A percentile compares a stretch with the other conserved stretches of the same genome.
phyloP scores from a whole-genome alignment of 2,113 vertebrate species.

The Macroglossus sobrinus region DNA sequence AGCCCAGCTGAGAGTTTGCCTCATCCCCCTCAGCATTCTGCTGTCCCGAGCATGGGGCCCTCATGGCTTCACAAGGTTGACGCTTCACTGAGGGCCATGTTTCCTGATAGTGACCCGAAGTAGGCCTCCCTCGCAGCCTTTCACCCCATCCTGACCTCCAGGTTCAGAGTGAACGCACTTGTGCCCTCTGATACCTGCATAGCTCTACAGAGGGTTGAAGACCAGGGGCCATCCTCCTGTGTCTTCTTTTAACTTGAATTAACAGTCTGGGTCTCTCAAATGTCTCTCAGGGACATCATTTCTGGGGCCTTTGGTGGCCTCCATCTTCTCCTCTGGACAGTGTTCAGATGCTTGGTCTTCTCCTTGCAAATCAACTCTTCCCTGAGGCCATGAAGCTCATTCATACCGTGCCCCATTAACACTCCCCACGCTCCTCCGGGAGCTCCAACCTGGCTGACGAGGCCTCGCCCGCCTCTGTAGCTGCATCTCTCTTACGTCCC shows the following conservation, averaged over 20 bases:
- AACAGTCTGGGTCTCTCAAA: neutral
- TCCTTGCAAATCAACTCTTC: neutral
- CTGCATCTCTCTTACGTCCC: too few relatives aligned
- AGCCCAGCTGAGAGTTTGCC: neutral
- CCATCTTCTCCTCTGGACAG: neutral
- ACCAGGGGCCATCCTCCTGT: neutral
- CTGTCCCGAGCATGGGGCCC: neutral
- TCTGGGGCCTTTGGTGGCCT: neutral
- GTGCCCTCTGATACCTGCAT: neutral
- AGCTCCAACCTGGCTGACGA: rapidly evolving
- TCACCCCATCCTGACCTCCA: neutral
- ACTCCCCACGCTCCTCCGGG: neutral
- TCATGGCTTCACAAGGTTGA: neutral
- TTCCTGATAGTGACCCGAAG: neutral
- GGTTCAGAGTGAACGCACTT: neutral
- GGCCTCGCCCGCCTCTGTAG: rapidly evolving
- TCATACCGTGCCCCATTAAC: neutral
- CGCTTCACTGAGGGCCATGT: neutral
- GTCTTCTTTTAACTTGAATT: neutral
- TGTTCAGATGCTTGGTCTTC: neutral
- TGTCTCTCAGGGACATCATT: neutral
- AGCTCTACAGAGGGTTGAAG: neutral
- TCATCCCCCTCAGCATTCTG: too few relatives aligned
- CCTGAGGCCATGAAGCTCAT: neutral
- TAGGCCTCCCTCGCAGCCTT: neutral